These are phyloP conservation scores for Strongylocentrotus purpuratus DNA, from an alignment of 35 echinoderm and acorn worm genomes.

Conservation along the genomic window DNA sequence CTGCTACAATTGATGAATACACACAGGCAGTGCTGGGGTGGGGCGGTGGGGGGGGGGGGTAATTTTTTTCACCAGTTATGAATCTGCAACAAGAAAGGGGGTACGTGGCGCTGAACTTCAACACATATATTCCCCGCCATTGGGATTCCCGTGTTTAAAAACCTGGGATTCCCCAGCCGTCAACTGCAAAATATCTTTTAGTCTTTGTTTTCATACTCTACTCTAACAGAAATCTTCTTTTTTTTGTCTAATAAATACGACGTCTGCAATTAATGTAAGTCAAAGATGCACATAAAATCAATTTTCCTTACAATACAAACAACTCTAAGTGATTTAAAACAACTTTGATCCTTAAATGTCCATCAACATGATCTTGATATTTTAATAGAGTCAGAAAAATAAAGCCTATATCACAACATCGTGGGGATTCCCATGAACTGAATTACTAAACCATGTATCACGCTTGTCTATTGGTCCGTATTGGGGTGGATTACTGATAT, in stretches of 20 bases:
- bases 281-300: background rate
- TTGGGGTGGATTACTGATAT: background rate
- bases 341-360: too few species aligned
- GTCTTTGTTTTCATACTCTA: background rate
- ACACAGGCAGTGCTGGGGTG: too few species aligned
- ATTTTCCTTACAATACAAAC: background rate
- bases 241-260: background rate
- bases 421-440: background rate
- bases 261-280: background rate
- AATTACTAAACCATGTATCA: background rate
- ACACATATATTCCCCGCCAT: too few species aligned
- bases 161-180: background rate
- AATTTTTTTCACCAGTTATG: too few species aligned
- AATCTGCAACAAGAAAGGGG: too few species aligned
- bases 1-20: too few species aligned
- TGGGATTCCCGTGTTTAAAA: background rate
- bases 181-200: background rate
- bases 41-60: too few species aligned
- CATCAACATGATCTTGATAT: background rate
- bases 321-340: background rate
- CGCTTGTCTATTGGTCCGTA: background rate
- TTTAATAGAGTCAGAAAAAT: background rate
- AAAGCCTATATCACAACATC: background rate
- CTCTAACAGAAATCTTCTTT: background rate
- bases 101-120: too few species aligned